Base-by-base conservation (phyloP, 2,797 vertebrate genomes). In the Cyclopterus lumpus region DNA sequence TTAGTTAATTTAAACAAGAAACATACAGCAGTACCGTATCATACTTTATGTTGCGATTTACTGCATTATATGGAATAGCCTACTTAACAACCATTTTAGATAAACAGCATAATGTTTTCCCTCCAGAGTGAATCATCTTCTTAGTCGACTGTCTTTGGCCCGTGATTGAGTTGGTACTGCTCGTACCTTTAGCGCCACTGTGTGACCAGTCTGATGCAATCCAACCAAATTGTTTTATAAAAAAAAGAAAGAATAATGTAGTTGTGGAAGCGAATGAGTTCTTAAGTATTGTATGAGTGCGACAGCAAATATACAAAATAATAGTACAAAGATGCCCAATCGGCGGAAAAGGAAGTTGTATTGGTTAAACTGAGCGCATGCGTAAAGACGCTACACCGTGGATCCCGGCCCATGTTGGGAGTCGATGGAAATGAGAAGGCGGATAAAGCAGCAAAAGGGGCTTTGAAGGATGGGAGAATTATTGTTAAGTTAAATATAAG, bases 151-250 rank as follows among this genome's bases (percentile, higher is more conserved):
- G 72, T 85, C 87, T 91, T 83, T 81, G 64, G 20, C 1, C 24
- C 36, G 46, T 79, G 65, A 66, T 65, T 63, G 38, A n/a, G 0
- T 2, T 20, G n/a, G 49, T 40, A 4, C 53, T 73, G 8, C 48
- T 51, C 46, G 36, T 68, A 3, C 28, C 55, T 81, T 75, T 81
- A 77, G 77, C 87, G 73, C 89, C 93, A 85, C 68, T 90, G 22
- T 63, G 69, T 86, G 93, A 16, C 46, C 0, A 16, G 2, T 26
- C 0, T 48, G 22, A 51, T 12, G 40, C 15, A 79, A 51, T 18
- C 60, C 11, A 58, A 36, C 1, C 1, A 49, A 38, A 2, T 15
- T 12, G 0, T 10, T 26, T 46, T n/a, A 32, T 2, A 36, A 73
- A 69, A n/a, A 49, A 30, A 58, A 54, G 1, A 36, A 8, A 40